Evolutionary conservation across 2,797 vertebrate species (phyloP).

Genomic region (Dromococcyx pavoninus): DNA sequence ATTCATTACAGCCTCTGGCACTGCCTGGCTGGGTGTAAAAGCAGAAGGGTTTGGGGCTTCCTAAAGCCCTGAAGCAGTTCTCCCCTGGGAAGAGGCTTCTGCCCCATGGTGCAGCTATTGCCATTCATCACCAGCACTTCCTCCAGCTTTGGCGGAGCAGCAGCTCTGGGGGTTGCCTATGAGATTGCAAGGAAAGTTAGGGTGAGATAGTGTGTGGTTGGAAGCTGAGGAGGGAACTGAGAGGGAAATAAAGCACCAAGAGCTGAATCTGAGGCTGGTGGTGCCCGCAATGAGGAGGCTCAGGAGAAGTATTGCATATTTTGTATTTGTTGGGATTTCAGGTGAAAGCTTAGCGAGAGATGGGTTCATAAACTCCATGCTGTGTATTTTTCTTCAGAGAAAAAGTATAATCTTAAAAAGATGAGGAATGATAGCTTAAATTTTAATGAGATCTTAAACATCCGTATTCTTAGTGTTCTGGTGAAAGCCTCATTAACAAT

Average conservation of each 20-base stretch:
- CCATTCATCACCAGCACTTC: accelerated
- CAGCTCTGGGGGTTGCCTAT: accelerated
- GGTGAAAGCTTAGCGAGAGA: neutral
- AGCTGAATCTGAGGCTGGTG: neutral
- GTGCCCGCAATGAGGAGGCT: accelerated
- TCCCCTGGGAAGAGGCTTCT: too few relatives aligned
- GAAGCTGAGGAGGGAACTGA: neutral
- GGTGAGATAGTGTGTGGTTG: accelerated
- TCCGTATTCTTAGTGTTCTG: accelerated
- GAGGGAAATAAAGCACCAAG: neutral
- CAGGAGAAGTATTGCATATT: accelerated
- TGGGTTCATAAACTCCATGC: neutral
- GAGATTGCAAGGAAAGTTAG: neutral
- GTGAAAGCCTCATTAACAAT: neutral
- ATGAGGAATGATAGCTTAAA: neutral
- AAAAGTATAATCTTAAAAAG: neutral
- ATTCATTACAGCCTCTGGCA: too few relatives aligned
- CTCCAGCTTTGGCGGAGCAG: neutral
- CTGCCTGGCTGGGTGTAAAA: too few relatives aligned
- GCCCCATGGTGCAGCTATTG: too few relatives aligned
- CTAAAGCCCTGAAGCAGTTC: too few relatives aligned
- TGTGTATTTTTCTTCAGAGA: neutral
- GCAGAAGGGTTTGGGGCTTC: too few relatives aligned
- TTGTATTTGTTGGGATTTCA: neutral
- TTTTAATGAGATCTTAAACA: neutral